phyloP scores from a whole-genome alignment of 2,888 invertebrate species.

The Coremacera marginata region DNA sequence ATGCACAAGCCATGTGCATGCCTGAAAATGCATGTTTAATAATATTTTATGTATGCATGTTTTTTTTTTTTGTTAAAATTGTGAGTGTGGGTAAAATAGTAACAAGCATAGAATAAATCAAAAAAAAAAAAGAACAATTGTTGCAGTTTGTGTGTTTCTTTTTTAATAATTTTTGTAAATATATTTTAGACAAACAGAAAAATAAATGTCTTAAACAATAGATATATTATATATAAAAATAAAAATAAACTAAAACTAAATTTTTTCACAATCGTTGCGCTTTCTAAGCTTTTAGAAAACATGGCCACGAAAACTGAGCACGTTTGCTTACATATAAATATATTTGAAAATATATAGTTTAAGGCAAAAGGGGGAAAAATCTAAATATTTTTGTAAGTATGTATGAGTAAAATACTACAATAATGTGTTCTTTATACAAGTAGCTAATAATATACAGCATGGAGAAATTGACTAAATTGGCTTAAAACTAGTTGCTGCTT shows the following conservation, averaged over 20 bases:
- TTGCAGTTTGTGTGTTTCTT: background rate
- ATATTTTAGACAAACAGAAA: background rate
- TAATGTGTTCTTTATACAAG: no score
- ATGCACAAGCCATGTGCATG: background rate
- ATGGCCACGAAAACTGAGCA: slow-evolving; percentile 7
- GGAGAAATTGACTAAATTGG: no score
- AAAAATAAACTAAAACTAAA: background rate
- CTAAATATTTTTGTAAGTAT: no score
- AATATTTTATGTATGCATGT: background rate
- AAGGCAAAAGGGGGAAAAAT: no score
- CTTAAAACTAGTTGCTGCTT: no score
- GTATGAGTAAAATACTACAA: no score
- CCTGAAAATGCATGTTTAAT: background rate
- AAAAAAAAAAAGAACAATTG: background rate
- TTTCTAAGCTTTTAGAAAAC: slow-evolving; percentile 1
- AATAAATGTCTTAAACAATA: background rate
- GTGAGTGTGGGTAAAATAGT: background rate
- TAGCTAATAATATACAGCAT: no score
- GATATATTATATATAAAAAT: background rate
- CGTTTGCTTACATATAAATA: background rate
- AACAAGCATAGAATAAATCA: background rate
- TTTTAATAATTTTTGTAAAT: background rate
- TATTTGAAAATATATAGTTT: background rate
- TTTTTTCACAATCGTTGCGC: background rate
- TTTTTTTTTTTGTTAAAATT: background rate